Conservation (phyloP, 2,888 invertebrate genomes). For the Mythimna albipuncta region DNA sequence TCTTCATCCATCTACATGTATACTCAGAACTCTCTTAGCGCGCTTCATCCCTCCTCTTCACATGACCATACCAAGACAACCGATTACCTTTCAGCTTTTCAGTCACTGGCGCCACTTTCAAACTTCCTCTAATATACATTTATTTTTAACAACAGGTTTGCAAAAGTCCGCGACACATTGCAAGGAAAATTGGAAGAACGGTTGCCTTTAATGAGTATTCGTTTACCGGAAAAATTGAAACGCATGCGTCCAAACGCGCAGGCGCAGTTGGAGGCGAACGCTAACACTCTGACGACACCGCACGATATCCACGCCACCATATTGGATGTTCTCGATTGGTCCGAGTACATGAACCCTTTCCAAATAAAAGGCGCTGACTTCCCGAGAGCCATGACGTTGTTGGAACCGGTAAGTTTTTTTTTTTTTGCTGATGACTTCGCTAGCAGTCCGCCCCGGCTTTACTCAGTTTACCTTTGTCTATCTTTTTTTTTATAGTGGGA, state of each 20-base stretch:
- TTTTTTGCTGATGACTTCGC: neutral
- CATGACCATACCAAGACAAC: too few relatives aligned
- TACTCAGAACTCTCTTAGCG: too few relatives aligned
- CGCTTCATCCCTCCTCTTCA: too few relatives aligned
- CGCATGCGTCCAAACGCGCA: slow-evolving; percentile 91
- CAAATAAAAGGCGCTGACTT: slow-evolving; percentile 87
- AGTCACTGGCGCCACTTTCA: too few relatives aligned
- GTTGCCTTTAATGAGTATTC: slow-evolving; percentile 95
- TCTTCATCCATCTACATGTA: too few relatives aligned
- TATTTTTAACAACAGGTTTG: slow-evolving; percentile 92
- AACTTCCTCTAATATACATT: too few relatives aligned
- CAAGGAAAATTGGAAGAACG: slow-evolving; percentile 98
- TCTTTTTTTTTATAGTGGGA: too few relatives aligned
- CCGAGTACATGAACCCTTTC: slow-evolving; percentile 75
- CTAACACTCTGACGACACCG: slow-evolving; percentile 94
- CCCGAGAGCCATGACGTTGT: slow-evolving; percentile 91
- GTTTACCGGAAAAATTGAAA: slow-evolving; percentile 93
- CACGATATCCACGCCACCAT: slow-evolving; percentile 95
- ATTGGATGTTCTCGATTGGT: slow-evolving; percentile 91
- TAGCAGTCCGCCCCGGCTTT: neutral
- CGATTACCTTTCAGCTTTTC: too few relatives aligned
- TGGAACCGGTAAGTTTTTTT: slow-evolving; percentile 89
- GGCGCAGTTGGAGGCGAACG: slow-evolving; percentile 92
- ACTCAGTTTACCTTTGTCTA: too few relatives aligned
- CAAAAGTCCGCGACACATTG: slow-evolving; percentile 94